Conservation (phyloP, 2,888 invertebrate species). For the Epinotia nisella region DNA sequence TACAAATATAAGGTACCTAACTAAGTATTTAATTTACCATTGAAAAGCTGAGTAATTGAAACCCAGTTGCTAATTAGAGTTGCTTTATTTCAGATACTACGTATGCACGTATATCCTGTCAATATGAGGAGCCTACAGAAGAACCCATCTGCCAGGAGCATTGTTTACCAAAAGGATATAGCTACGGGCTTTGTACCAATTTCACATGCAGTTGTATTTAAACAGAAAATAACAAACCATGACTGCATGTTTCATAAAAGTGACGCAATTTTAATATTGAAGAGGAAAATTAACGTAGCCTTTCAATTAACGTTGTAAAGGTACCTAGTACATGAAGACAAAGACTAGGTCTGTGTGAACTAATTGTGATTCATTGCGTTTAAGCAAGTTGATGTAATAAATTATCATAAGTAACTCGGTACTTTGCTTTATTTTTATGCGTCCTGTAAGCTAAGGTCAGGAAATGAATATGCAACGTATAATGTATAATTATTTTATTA, state of each 20-base stretch:
- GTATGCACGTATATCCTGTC: constrained; percentile 61
- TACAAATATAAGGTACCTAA: not conserved
- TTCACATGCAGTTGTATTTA: constrained; percentile 73
- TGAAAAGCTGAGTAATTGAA: not conserved
- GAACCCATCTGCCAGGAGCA: constrained; percentile 67
- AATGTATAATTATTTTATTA: constrained; percentile 20
- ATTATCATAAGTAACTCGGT: constrained; percentile 1
- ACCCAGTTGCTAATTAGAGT: not conserved
- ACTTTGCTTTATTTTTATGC: constrained; percentile 23
- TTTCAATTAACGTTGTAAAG: constrained; percentile 7
- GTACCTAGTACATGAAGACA: not conserved
- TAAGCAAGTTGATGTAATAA: constrained; percentile 26
- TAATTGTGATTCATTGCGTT: constrained; percentile 29
- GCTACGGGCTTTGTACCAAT: constrained; percentile 71
- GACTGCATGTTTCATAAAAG: constrained; percentile 18
- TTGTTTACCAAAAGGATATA: constrained; percentile 76
- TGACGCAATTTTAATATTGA: constrained; percentile 13
- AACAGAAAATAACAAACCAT: constrained; percentile 38
- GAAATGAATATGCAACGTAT: constrained; percentile 37
- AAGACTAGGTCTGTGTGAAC: not conserved
- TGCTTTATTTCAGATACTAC: constrained; percentile 25
- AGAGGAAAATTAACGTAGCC: constrained; percentile 4
- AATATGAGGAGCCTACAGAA: constrained; percentile 65
- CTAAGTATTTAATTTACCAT: not conserved
- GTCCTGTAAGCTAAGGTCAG: constrained; percentile 27